A percentile compares a stretch with the other conserved stretches of the same genome.
Conservation (phyloP, 2,797 vertebrate species). For the Anguilla marmorata region DNA sequence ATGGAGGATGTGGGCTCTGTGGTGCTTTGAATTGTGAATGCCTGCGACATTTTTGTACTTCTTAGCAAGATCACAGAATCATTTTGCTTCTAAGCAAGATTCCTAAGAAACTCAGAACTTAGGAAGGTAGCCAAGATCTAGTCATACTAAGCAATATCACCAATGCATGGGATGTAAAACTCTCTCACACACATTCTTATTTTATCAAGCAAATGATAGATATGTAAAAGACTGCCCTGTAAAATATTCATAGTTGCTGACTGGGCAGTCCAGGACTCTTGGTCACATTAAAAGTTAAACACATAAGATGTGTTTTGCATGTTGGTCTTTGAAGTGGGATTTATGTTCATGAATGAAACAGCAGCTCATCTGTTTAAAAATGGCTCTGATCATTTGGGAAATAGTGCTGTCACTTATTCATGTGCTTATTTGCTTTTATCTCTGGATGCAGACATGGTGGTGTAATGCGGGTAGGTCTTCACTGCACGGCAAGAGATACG, state of each 20-base stretch:
- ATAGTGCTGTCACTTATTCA: conserved; percentile 1
- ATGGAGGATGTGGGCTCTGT: not conserved
- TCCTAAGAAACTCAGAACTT: not conserved
- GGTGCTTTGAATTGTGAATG: conserved; percentile 9
- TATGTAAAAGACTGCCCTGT: not conserved
- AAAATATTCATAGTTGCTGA: conserved; percentile 1
- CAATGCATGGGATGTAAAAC: not conserved
- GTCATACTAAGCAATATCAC: not conserved
- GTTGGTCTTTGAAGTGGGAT: not conserved
- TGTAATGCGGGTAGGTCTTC: not conserved
- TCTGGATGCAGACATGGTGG: not conserved
- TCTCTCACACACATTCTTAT: not conserved
- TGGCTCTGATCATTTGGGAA: not conserved
- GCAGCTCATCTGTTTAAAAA: conserved; percentile 31
- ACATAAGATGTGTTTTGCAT: not conserved
- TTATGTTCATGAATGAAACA: conserved; percentile 34
- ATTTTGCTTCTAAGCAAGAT: conserved; percentile 14
- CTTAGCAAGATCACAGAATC: conserved; percentile 12
- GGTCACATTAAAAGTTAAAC: conserved; percentile 11
- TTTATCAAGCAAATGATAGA: not conserved
- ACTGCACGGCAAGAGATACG: not conserved
- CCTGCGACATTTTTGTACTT: not conserved
- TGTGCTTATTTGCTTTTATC: conserved; percentile 15
- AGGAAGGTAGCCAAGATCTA: not conserved
- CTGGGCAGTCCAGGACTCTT: too few relatives aligned